These are phyloP conservation scores for Aeoliscus strigatus DNA, from an alignment of 2,797 vertebrate genomes.

Conservation along the genomic window DNA sequence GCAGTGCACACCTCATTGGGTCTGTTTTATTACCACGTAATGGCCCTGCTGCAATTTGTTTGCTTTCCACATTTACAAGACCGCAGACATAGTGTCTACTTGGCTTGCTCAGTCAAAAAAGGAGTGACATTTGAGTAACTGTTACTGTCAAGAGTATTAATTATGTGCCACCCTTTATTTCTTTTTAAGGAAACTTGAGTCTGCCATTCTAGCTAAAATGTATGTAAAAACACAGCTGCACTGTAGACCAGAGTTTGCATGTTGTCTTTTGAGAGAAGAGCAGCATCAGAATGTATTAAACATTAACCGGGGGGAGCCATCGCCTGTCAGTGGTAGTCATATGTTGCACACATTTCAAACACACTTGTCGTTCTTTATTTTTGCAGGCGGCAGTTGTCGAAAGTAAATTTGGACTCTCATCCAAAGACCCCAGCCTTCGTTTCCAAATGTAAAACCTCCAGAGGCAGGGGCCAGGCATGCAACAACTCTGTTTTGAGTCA, in stretches of 20 bases:
- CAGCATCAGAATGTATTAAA: too few species aligned
- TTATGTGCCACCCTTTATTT: slow-evolving; percentile 2
- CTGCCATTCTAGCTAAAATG: too few species aligned
- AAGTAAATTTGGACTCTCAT: slow-evolving; percentile 72
- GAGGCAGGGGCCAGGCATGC: slow-evolving; percentile 34
- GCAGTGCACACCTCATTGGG: slow-evolving; percentile 67
- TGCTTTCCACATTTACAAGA: slow-evolving; percentile 65
- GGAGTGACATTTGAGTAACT: slow-evolving; percentile 25
- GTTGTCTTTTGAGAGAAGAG: too few species aligned
- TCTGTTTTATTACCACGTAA: slow-evolving; percentile 67
- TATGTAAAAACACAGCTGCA: too few species aligned
- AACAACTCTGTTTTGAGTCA: slow-evolving; percentile 58
- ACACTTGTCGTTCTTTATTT: slow-evolving; percentile 10
- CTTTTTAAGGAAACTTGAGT: slow-evolving; percentile 2
- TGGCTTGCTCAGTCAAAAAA: slow-evolving; percentile 22
- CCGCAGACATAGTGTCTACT: slow-evolving; percentile 41
- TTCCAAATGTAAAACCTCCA: slow-evolving; percentile 53
- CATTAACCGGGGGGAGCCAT: too few species aligned
- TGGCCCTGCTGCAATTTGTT: slow-evolving; percentile 55
- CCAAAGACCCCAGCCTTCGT: slow-evolving; percentile 62
- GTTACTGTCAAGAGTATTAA: slow-evolving; percentile 18
- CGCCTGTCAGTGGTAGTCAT: too few species aligned
- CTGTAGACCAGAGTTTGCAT: too few species aligned
- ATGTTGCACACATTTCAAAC: slow-evolving; percentile 4
- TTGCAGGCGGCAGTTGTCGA: slow-evolving; percentile 78